These are phyloP conservation scores for Latrodectus hesperus DNA, from an alignment of 2,888 invertebrate genomes.

Conservation along the genomic window DNA sequence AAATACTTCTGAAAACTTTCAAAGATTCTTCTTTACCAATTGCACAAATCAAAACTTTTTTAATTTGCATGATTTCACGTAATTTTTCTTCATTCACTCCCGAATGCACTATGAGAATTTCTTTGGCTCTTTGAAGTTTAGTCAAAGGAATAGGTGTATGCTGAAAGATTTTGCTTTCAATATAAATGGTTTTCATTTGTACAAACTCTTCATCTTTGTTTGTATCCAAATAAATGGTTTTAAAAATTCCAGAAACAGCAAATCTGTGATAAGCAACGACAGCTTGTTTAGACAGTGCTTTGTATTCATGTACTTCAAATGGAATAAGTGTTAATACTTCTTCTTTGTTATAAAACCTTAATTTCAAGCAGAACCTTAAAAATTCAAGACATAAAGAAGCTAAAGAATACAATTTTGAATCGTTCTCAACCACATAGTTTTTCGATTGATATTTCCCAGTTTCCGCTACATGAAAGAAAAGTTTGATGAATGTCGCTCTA, in stretches of 20 bases:
- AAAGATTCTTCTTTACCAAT: slow-evolving; percentile 26
- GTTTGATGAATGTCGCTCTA: slow-evolving; percentile 4
- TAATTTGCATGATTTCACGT: slow-evolving; percentile 35
- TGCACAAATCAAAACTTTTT: slow-evolving; percentile 34
- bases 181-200: slow-evolving; percentile 46
- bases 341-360: slow-evolving; percentile 39
- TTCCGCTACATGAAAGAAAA: slow-evolving; percentile 47
- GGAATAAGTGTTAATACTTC: slow-evolving; percentile 18
- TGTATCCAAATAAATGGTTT: slow-evolving; percentile 19
- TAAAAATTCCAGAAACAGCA: slow-evolving; percentile 40
- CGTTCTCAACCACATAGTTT: no score
- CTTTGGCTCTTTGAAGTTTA: slow-evolving; percentile 3
- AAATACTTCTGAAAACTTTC: slow-evolving; percentile 33
- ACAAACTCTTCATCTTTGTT: background rate
- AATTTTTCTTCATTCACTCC: slow-evolving; percentile 10
- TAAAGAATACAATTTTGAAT: background rate
- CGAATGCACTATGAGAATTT: slow-evolving; percentile 19
- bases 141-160: background rate
- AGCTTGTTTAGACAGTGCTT: slow-evolving; percentile 32
- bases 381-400: slow-evolving; percentile 42
- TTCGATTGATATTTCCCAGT: background rate
- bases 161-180: slow-evolving; percentile 40
- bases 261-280: slow-evolving; percentile 48
- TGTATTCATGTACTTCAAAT: slow-evolving; percentile 25
- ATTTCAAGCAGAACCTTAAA: slow-evolving; percentile 38